A percentile compares a stretch with the other conserved stretches of the same genome.
These are phyloP conservation scores for Pristiophorus japonicus DNA, from an alignment of 2,113 vertebrate genomes.

Conservation along the genomic window DNA sequence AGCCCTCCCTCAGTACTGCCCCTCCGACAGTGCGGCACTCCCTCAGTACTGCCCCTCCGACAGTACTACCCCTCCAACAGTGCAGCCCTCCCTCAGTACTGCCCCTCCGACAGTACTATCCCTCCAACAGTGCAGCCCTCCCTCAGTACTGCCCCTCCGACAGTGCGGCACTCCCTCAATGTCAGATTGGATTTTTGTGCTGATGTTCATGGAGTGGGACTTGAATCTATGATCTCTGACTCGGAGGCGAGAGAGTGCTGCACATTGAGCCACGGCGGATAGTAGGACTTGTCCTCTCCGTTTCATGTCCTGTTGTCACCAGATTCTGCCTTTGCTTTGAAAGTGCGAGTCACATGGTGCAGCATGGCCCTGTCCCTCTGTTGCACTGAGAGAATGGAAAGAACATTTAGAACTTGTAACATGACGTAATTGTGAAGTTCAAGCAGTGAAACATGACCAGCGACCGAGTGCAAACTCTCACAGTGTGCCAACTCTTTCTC, in stretches of 20 bases:
- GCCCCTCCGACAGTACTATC: no score
- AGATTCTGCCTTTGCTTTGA: neutral
- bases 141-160: no score
- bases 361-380: neutral
- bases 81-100: no score
- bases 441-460: slow-evolving; percentile 9
- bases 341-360: neutral
- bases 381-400: neutral
- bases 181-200: no score
- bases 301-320: neutral
- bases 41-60: no score
- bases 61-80: no score
- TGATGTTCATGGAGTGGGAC: no score
- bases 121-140: no score
- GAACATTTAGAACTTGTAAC: neutral
- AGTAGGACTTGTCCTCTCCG: neutral
- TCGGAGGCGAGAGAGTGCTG: neutral
- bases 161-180: no score
- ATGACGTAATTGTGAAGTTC: neutral
- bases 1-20: no score
- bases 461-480: neutral
- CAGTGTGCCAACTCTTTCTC: neutral
- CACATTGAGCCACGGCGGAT: neutral
- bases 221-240: no score
- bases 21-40: no score